A percentile compares a stretch with the other conserved stretches of the same genome.
phyloP scores from a whole-genome alignment of 2,888 invertebrate species.

The Tiliacea aurago region DNA sequence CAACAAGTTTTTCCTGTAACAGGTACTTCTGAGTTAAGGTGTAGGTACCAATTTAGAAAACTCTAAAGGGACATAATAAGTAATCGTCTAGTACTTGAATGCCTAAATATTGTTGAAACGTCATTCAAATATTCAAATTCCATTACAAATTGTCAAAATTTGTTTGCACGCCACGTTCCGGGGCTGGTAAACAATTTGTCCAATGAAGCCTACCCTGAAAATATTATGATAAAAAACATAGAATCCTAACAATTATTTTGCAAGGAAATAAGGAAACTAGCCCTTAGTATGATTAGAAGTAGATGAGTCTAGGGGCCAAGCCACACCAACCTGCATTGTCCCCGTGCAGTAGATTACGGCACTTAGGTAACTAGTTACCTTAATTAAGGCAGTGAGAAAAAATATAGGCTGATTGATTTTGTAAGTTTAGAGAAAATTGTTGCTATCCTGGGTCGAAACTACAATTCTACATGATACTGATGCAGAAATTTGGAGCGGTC shows the following conservation, averaged over 20 bases:
- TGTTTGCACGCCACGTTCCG: slow-evolving; percentile 26
- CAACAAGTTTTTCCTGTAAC: background rate
- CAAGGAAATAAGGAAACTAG: background rate
- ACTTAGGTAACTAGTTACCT: too few relatives aligned
- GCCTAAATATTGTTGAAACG: background rate
- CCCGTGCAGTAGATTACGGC: background rate
- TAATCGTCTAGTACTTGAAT: background rate
- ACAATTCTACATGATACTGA: too few relatives aligned
- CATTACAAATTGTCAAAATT: slow-evolving; percentile 19
- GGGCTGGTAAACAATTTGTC: slow-evolving; percentile 44
- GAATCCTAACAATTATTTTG: background rate
- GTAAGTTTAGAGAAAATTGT: background rate
- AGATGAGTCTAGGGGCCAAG: too few relatives aligned
- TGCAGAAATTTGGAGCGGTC: background rate
- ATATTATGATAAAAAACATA: slow-evolving; percentile 1
- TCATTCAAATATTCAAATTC: slow-evolving; percentile 9
- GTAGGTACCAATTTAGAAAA: background rate
- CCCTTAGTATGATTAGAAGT: background rate
- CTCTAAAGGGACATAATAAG: background rate
- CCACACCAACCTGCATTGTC: background rate
- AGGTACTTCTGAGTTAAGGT: background rate
- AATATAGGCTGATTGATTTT: background rate
- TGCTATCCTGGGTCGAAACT: background rate
- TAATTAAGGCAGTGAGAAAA: background rate
- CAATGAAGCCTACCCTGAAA: slow-evolving; percentile 14